Evolutionary conservation across 2,797 vertebrate genomes (phyloP).

Genomic region (Lepus townsendii): DNA sequence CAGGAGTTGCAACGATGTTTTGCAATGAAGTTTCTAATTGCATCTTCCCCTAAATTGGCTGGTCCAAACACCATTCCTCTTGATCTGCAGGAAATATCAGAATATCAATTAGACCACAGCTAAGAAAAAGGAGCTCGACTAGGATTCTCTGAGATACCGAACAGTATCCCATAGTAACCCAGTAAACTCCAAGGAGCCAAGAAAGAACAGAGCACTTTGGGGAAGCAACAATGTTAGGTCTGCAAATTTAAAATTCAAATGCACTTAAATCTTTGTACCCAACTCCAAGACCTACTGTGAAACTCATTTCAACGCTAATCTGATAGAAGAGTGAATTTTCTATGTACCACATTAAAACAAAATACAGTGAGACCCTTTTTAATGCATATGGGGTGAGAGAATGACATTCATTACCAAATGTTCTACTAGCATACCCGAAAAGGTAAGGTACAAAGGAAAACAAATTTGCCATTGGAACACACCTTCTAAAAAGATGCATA

Average conservation of each 20-base stretch:
- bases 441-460: conserved; percentile 66
- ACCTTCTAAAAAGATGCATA: conserved; percentile 46
- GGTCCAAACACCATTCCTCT: conserved; percentile 96
- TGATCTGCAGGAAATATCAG: conserved; percentile 88
- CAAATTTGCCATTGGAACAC: conserved; percentile 38
- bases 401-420: conserved; percentile 75
- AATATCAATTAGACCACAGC: conserved; percentile 78
- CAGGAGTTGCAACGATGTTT: conserved; percentile 95
- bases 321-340: conserved; percentile 69
- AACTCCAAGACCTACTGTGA: conserved; percentile 81
- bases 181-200: conserved; percentile 77
- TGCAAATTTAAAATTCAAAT: conserved; percentile 85
- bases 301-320: conserved; percentile 79
- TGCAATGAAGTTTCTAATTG: conserved; percentile 94
- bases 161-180: conserved; percentile 82
- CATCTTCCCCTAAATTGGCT: conserved; percentile 94
- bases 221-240: conserved; percentile 80
- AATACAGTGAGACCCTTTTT: conserved; percentile 61
- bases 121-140: conserved; percentile 72
- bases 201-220: conserved; percentile 78
- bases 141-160: conserved; percentile 80
- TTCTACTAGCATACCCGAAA: conserved; percentile 32
- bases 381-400: conserved; percentile 72
- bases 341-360: conserved; percentile 58
- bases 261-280: conserved; percentile 80